Conservation (phyloP, 2,888 invertebrate genomes). For the Acrobeloides nanus region DNA sequence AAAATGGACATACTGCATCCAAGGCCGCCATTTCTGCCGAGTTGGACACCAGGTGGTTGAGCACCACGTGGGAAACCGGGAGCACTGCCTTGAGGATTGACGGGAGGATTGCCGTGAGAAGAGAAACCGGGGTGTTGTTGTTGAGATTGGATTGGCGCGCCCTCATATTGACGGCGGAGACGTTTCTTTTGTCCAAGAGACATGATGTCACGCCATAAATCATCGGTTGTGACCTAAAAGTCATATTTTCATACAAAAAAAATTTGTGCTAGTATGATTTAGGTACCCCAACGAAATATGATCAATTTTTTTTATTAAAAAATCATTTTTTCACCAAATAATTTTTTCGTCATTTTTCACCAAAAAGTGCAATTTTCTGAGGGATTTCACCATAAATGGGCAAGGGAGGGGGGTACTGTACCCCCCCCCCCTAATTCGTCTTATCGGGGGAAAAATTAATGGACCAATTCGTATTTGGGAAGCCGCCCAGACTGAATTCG, state of each 20-base stretch:
- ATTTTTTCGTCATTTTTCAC: too few relatives aligned
- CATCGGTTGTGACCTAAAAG: constrained; percentile 39
- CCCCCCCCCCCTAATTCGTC: too few relatives aligned
- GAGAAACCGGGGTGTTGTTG: constrained; percentile 28
- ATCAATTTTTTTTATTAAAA: too few relatives aligned
- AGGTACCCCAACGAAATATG: too few relatives aligned
- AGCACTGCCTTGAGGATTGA: constrained; percentile 11
- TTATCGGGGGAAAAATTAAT: too few relatives aligned
- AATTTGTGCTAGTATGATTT: too few relatives aligned
- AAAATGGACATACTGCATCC: too few relatives aligned
- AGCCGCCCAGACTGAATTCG: too few relatives aligned
- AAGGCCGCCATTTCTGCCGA: constrained; percentile 10
- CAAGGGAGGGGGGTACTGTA: too few relatives aligned
- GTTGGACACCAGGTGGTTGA: constrained; percentile 18
- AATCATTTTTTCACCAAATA: too few relatives aligned
- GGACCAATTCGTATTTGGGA: too few relatives aligned
- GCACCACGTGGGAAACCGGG: constrained; percentile 21
- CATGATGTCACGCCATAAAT: constrained; percentile 50
- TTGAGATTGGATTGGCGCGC: constrained; percentile 23
- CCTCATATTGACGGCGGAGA: constrained; percentile 25
- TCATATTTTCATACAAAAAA: neutral
- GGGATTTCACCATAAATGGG: neutral
- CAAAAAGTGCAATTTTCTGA: too few relatives aligned
- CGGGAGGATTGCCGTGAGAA: neutral
- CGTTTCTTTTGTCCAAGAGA: constrained; percentile 30